Evolutionary conservation across 2,113 vertebrate species (phyloP), one percentile per base, ranked within the genome.

Genomic region (Xiphorhynchus elegans): DNA sequence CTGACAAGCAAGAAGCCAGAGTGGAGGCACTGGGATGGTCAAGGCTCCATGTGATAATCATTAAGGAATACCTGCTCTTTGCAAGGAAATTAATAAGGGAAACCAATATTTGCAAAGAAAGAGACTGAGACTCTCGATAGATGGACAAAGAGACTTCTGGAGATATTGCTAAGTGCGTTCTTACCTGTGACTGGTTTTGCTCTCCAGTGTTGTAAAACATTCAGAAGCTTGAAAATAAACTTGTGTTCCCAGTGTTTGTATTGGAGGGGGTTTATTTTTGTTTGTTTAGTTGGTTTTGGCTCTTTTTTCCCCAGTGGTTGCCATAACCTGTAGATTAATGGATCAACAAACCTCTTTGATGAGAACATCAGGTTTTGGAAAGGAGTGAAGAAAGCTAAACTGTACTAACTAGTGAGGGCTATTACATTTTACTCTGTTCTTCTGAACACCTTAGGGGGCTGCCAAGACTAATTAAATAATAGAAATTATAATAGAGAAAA

Each of bases 211-310:
- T 78, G 18, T 72, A 72, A 84, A 89, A 63, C 13, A 60, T 67
- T n/a, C 40, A 82, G n/a, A 68, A 82, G 16, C 37, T 79, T 79
- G 31, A 78, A 93, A 96, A 94, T 85, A 89, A 85, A 91, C 9
- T 47, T 67, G 17, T 6, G 13, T 44, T 87, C 53, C 37, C 52
- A 21, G 12, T 67, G 23, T 70, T 75, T 81, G n/a, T 50, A 26
- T 10, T 46, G 37, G 66, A 29, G 3, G 10, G 6, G 11, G 49
- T 12, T 25, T 50, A 26, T 50, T 50, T 50, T 50, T 50, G 13
- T 15, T 50, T 25, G 13, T 7, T 5, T 39, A 40, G 19, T n/a
- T 46, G 58, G 13, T 6, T 46, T 11, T 29, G 16, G 6, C 8
- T 7, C 2, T 26, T 76, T 52, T n/a, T 21, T 2, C 2, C 18